phyloP scores from a whole-genome alignment of 1,140 invertebrate genomes.

The Grapholita molesta region DNA sequence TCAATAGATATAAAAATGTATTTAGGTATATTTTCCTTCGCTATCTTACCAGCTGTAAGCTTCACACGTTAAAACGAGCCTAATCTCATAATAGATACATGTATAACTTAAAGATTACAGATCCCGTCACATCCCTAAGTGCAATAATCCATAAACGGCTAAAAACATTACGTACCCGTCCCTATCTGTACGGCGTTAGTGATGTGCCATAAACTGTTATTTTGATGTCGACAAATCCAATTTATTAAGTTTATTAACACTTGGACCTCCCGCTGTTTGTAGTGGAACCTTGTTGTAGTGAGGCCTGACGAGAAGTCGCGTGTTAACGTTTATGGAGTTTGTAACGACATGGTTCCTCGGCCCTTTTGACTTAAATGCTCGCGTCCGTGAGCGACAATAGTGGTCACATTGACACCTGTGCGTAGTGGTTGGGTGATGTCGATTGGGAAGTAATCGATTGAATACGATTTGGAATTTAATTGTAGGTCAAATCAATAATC shows the following conservation, averaged over 20 bases:
- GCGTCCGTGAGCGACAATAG: conserved; percentile 56
- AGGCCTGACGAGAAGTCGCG: conserved; percentile 24
- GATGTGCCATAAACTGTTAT: conserved; percentile 65
- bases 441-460: conserved; percentile 16
- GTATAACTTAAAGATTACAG: background rate
- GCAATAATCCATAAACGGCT: conserved; percentile 12
- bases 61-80: background rate
- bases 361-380: conserved; percentile 69
- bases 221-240: conserved; percentile 74
- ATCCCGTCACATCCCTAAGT: background rate
- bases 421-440: conserved; percentile 41
- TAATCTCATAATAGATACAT: background rate
- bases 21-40: too few species aligned
- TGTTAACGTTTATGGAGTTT: conserved; percentile 45
- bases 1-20: too few species aligned
- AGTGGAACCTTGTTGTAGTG: conserved; percentile 56
- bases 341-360: conserved; percentile 55
- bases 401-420: conserved; percentile 64
- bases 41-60: background rate
- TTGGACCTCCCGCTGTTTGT: conserved; percentile 58
- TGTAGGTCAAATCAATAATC: too few species aligned
- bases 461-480: conserved; percentile 17
- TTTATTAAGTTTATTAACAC: conserved; percentile 74
- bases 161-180: conserved; percentile 9
- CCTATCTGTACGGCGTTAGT: conserved; percentile 53